Conservation (phyloP, 2,888 invertebrate genomes). For the Piscicola geometra region DNA sequence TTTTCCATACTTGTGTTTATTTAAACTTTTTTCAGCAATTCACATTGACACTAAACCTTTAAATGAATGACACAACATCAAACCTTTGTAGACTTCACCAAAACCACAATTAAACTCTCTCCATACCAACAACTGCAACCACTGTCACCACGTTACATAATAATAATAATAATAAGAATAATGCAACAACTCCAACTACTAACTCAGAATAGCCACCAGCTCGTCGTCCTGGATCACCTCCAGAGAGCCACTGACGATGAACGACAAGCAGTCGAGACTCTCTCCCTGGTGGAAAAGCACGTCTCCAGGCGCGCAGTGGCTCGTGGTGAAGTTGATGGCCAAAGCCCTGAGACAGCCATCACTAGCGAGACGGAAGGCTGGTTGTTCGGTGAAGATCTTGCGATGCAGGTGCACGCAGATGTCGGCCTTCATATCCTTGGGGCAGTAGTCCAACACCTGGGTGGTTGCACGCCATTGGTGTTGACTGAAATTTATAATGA, state of each 20-base stretch:
- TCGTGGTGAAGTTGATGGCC: conserved; percentile 63
- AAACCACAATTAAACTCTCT: too few relatives aligned
- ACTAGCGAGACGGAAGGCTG: conserved; percentile 71
- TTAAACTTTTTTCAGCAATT: too few relatives aligned
- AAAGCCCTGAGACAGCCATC: conserved; percentile 75
- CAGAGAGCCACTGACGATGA: conserved; percentile 95
- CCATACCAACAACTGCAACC: neutral
- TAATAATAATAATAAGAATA: neutral
- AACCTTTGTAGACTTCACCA: too few relatives aligned
- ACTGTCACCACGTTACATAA: neutral
- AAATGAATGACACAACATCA: too few relatives aligned
- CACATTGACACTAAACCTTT: too few relatives aligned
- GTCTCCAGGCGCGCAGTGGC: conserved; percentile 92
- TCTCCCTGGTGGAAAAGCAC: conserved; percentile 98
- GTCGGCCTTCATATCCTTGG: conserved; percentile 99
- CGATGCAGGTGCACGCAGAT: conserved; percentile 99
- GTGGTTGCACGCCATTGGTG: neutral
- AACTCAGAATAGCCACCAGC: conserved; percentile 83
- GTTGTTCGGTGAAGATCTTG: conserved; percentile 70
- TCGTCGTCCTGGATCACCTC: conserved; percentile 99
- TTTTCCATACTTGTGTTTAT: too few relatives aligned
- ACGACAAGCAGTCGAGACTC: conserved; percentile 94
- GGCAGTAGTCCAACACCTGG: conserved; percentile 97
- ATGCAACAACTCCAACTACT: conserved; percentile 65
- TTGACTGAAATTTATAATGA: neutral